Evolutionary conservation across 2,797 vertebrate genomes (phyloP).

Genomic region (Rhyacichthys aspro): DNA sequence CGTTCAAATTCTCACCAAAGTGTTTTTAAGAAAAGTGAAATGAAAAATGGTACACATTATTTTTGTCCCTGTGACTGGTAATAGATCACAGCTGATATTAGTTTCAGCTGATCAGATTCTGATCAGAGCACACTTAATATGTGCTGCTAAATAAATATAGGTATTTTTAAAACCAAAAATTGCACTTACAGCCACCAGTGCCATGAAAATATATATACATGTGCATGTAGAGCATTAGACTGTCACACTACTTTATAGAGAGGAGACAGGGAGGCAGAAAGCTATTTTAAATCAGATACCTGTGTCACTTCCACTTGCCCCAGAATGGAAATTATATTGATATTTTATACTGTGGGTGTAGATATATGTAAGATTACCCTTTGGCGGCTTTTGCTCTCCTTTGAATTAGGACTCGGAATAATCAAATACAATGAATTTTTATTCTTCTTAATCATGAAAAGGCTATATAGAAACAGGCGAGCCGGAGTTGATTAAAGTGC

Average conservation of each 20-base stretch:
- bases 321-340: conserved; percentile 73
- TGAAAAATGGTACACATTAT: too few species aligned
- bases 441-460: conserved; percentile 80
- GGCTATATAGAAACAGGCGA: conserved; percentile 68
- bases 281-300: conserved; percentile 53
- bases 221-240: conserved; percentile 19
- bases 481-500: conserved; percentile 76
- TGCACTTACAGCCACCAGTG: too few species aligned
- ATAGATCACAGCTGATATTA: too few species aligned
- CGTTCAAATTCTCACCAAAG: too few species aligned
- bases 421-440: conserved; percentile 84
- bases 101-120: too few species aligned
- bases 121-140: too few species aligned
- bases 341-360: conserved; percentile 70
- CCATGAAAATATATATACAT: conserved; percentile 9
- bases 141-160: too few species aligned
- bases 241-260: conserved; percentile 38
- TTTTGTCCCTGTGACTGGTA: too few species aligned
- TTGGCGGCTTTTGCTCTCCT: conserved; percentile 70
- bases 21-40: too few species aligned
- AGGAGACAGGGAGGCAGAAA: conserved; percentile 1
- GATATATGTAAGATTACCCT: conserved; percentile 77
- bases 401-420: conserved; percentile 78
- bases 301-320: conserved; percentile 60
- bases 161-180: too few species aligned